phyloP scores from a whole-genome alignment of 64 coral and sea anemone species.

The Montipora efflorescens region DNA sequence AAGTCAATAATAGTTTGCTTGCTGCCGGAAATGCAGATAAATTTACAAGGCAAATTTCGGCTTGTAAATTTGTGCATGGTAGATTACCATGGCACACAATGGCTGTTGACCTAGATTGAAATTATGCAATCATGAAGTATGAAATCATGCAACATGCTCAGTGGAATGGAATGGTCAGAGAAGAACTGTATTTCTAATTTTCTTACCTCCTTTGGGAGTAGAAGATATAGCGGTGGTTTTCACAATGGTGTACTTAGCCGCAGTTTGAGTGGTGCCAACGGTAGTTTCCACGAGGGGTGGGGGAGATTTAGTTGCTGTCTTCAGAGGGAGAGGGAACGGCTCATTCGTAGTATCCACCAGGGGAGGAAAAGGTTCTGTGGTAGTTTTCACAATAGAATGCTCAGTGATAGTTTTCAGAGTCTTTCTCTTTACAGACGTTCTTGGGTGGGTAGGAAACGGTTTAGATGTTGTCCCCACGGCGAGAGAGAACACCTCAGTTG shows the following conservation, averaged over 20 bases:
- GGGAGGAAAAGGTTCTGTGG: slow-evolving; percentile 13
- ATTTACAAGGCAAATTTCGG: no score
- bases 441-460: neutral
- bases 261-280: neutral
- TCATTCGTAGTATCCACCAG: neutral
- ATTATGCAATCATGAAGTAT: no score
- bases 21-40: no score
- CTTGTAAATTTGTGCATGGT: no score
- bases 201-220: slow-evolving; percentile 25
- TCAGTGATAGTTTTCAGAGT: neutral
- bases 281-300: neutral
- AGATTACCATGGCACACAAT: no score
- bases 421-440: neutral
- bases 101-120: no score
- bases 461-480: neutral
- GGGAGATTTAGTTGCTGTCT: neutral
- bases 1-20: no score
- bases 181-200: no score
- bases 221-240: neutral
- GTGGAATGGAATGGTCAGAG: no score
- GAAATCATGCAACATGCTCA: no score
- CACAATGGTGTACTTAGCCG: neutral
- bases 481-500: neutral
- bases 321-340: neutral
- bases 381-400: neutral